phyloP scores from a whole-genome alignment of 2,888 invertebrate genomes.

The Agriopis marginaria region DNA sequence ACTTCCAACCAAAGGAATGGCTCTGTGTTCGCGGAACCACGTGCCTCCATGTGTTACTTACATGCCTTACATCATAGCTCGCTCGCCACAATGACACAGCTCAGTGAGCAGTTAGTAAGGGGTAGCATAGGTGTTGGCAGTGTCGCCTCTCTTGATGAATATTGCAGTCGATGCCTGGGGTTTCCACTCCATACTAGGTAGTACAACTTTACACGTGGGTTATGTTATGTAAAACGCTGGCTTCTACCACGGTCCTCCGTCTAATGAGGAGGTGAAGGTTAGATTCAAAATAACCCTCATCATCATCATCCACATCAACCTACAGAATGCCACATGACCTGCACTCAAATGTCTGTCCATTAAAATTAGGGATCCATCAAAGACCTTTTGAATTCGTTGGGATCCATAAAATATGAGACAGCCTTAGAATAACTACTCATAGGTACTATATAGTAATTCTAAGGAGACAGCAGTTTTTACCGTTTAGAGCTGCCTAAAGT shows the following conservation, averaged over 20 bases:
- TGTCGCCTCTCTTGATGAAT: conserved; percentile 13
- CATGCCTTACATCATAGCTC: conserved; percentile 11
- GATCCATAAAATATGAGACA: too few species aligned
- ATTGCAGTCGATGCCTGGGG: conserved; percentile 22
- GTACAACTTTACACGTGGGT: conserved; percentile 13
- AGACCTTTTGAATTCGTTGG: too few species aligned
- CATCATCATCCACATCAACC: too few species aligned
- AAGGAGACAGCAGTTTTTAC: too few species aligned
- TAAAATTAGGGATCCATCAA: too few species aligned
- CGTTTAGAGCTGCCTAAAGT: too few species aligned
- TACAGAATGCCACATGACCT: too few species aligned
- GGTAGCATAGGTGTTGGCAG: conserved; percentile 1
- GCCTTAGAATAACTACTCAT: too few species aligned
- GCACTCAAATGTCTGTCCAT: too few species aligned
- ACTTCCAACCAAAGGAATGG: neutral
- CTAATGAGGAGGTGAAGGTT: neutral
- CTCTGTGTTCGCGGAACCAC: conserved; percentile 8
- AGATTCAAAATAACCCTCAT: too few species aligned
- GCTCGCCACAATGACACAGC: neutral
- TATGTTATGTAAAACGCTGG: neutral
- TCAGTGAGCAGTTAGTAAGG: neutral
- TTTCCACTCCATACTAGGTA: conserved; percentile 6
- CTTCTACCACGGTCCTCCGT: neutral
- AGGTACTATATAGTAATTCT: too few species aligned
- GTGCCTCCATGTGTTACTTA: neutral